phyloP scores from a whole-genome alignment of 2,797 vertebrate species.

The Epinephelus malabaricus region DNA sequence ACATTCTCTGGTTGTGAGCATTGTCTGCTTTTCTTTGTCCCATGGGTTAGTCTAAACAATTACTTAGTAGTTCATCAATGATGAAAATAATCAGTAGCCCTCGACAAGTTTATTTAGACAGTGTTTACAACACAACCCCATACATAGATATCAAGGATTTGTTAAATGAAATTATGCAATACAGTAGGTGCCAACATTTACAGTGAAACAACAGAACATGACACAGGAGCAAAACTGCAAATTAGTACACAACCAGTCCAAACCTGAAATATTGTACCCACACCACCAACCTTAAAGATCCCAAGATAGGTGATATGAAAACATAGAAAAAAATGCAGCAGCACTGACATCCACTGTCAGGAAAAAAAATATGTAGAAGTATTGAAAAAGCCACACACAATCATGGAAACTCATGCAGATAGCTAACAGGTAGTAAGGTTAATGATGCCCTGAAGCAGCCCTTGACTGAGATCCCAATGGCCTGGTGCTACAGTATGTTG shows the following conservation, averaged over 20 bases:
- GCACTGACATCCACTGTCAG: neutral
- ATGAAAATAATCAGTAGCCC: neutral
- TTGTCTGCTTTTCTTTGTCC: neutral
- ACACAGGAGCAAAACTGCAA: neutral
- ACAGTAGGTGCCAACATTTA: neutral
- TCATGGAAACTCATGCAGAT: neutral
- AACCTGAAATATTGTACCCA: neutral
- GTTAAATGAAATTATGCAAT: neutral
- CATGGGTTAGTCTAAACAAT: too few species aligned
- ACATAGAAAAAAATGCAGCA: neutral
- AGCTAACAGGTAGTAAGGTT: slow-evolving; percentile 27
- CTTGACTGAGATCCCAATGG: slow-evolving; percentile 8
- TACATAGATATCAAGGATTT: neutral
- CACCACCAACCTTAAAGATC: neutral
- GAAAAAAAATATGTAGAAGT: neutral
- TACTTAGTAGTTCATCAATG: neutral
- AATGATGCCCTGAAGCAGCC: slow-evolving; percentile 47
- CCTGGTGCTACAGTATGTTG: slow-evolving; percentile 21
- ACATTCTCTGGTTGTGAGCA: neutral
- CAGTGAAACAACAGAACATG: neutral
- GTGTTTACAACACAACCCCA: neutral
- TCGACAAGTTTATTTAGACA: neutral
- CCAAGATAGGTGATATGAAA: neutral
- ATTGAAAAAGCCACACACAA: slow-evolving; percentile 10
- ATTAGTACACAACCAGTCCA: neutral